Base-by-base conservation (phyloP, 1,140 invertebrate species). In the Orius laevigatus region DNA sequence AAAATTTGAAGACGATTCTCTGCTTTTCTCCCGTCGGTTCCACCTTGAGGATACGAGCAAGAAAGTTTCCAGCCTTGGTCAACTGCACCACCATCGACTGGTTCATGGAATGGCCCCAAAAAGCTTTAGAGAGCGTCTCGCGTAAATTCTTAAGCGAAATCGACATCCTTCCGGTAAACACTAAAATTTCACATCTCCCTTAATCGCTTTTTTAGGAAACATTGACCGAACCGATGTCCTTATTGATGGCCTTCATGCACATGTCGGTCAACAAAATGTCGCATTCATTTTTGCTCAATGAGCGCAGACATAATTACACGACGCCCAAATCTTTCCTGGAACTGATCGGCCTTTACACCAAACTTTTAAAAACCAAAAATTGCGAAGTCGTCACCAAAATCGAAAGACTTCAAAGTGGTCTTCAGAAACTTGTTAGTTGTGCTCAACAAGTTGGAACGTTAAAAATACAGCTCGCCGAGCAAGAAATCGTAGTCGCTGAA, bases 301-400 rank as follows among this genome's bases (percentile, higher is more conserved):
- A 95, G 56, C 76, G 78, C 18, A 71, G 90, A n/a, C 91, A 90
- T 64, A 95, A 95, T 62, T 95, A 95, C 59, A 94, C 90, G 0
- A 96, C 91, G 1, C 92, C 92, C 0, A 96, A 95, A 66, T 87
- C 84, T 2, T 96, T 94, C 65, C 63, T 96, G n/a, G 91, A 95
- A 61, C 84, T 91, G 60, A 93, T 96, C 48, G 73, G 78, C 34
- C 67, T 95, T 1, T 96, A 93, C 59, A 71, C 75, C 1, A 90
- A 89, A 60, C 63, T 95, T 6, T 64, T 96, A 32, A 70, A 68
- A 6, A 76, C 76, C 43, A 91, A 91, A 63, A 79, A 78, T 1
- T 67, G 63, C n/a, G 78, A 88, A 44, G 70, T 90, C n/a, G 70
- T 78, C 52, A 71, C 75, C 40, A 84, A 80, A 60, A 85, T 92